phyloP scores from a whole-genome alignment of 2,888 invertebrate genomes.

The Ichneumoninae sp. region DNA sequence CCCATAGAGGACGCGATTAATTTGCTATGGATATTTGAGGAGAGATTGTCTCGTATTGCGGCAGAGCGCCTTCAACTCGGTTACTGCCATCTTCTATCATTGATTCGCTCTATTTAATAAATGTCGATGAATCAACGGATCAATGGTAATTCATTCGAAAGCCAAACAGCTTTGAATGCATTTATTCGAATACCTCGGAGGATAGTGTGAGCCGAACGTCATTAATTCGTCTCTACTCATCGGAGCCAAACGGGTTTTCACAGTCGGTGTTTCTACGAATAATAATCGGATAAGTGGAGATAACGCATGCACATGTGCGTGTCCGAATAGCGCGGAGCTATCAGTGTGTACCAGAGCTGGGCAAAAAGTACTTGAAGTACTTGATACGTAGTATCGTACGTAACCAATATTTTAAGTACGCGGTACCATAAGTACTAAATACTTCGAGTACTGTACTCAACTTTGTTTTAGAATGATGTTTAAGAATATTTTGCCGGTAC shows the following conservation, averaged over 20 bases:
- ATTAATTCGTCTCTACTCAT: slow-evolving; percentile 11
- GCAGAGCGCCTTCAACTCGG: neutral
- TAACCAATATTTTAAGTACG: no score
- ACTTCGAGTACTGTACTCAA: no score
- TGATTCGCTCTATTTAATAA: neutral
- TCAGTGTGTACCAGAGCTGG: neutral
- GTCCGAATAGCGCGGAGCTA: neutral
- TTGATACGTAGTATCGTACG: no score
- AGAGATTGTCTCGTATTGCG: neutral
- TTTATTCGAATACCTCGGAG: neutral
- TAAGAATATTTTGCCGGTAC: no score
- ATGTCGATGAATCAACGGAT: neutral
- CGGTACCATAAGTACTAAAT: no score
- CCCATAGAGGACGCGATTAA: slow-evolving; percentile 3
- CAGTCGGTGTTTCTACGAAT: slow-evolving; percentile 3
- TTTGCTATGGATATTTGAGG: neutral
- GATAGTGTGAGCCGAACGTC: neutral
- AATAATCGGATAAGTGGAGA: slow-evolving; percentile 7
- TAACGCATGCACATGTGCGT: slow-evolving; percentile 13
- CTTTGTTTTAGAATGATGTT: no score
- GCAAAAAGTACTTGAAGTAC: no score
- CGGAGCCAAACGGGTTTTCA: neutral
- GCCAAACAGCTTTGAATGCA: neutral
- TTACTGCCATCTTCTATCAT: neutral
- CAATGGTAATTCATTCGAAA: neutral